Evolutionary conservation across 2,888 invertebrate species (phyloP).

Genomic region (Phortica okadai): DNA sequence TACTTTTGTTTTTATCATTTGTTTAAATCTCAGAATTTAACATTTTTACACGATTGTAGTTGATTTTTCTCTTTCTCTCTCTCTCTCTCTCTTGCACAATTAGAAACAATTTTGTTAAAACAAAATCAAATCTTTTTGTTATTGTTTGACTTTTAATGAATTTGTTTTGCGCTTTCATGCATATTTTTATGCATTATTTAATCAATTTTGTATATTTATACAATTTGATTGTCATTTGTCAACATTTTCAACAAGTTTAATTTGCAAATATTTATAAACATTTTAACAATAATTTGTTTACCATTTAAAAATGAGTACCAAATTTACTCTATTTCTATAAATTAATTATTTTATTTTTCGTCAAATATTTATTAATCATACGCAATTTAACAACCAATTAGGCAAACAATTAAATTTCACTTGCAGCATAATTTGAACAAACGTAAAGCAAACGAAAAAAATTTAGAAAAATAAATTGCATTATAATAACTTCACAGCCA

Average conservation of each 20-base stretch:
- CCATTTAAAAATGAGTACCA: background rate
- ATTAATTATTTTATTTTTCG: background rate
- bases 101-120: background rate
- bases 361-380: background rate
- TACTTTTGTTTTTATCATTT: background rate
- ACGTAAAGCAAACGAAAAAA: background rate
- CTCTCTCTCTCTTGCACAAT: background rate
- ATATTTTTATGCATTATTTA: background rate
- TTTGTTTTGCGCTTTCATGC: background rate
- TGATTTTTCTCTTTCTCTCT: background rate
- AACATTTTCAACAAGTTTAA: no score
- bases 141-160: slow-evolving; percentile 9
- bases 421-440: background rate
- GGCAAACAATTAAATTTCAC: background rate
- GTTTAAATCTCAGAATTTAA: background rate
- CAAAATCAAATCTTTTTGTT: background rate
- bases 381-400: background rate
- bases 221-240: no score
- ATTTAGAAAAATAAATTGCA: background rate
- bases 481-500: slow-evolving; percentile 13
- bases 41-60: background rate
- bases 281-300: no score
- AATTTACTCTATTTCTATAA: background rate
- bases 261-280: no score
- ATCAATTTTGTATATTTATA: background rate